phyloP scores from a whole-genome alignment of 2,888 invertebrate genomes.

The Bembecia ichneumoniformis region DNA sequence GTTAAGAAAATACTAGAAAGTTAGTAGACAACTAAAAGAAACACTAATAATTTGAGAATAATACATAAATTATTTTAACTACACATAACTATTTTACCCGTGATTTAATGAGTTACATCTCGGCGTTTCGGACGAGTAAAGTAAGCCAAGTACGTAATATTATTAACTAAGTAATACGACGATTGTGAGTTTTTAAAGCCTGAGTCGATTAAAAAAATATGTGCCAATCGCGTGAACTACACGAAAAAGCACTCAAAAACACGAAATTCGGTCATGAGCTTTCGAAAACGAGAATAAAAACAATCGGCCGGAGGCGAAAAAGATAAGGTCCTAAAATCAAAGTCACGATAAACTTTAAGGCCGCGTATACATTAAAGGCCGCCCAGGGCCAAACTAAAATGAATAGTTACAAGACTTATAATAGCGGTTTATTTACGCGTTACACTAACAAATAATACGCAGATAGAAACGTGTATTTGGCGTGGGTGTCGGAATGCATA shows the following conservation, averaged over 20 bases:
- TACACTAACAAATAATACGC: constrained; percentile 23
- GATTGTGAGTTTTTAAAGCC: too few species aligned
- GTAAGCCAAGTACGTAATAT: too few species aligned
- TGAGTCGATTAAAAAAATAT: too few species aligned
- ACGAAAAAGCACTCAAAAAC: constrained; percentile 2
- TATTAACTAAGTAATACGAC: too few species aligned
- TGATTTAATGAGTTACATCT: too few species aligned
- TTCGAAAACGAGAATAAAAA: constrained; percentile 9
- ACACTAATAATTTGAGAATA: too few species aligned
- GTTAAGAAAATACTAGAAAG: too few species aligned
- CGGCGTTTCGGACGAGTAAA: too few species aligned
- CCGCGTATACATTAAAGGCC: constrained; percentile 21
- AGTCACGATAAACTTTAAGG: constrained; percentile 33
- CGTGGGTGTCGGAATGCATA: constrained; percentile 28
- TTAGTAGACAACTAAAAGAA: too few species aligned
- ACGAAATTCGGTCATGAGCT: constrained; percentile 12
- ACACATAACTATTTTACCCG: too few species aligned
- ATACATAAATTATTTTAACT: too few species aligned
- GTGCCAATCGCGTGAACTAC: neutral
- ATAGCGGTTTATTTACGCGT: constrained; percentile 28
- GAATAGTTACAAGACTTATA: constrained; percentile 33
- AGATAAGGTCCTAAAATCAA: constrained; percentile 25
- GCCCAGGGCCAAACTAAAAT: constrained; percentile 31
- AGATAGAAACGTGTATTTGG: constrained; percentile 22
- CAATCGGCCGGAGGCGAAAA: constrained; percentile 16